A percentile compares a stretch with the other conserved stretches of the same genome.
Conservation (phyloP, 2,888 invertebrate species). For the Orchestes rusci region DNA sequence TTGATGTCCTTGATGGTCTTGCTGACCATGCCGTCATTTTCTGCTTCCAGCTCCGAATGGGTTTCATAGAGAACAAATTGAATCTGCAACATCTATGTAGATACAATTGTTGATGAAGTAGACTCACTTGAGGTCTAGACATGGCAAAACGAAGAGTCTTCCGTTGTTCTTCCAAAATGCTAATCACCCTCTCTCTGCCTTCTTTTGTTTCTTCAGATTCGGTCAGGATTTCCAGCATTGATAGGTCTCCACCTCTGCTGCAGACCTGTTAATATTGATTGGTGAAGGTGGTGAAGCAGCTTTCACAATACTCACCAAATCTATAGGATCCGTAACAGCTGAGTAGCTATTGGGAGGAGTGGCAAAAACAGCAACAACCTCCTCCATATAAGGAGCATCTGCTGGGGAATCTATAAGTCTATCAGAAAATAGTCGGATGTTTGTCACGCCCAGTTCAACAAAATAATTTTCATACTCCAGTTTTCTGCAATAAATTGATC, state of each 20-base stretch:
- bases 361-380: constrained; percentile 59
- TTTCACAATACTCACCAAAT: constrained; percentile 48
- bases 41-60: constrained; percentile 67
- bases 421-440: constrained; percentile 46
- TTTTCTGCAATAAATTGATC: constrained; percentile 43
- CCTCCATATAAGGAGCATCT: constrained; percentile 50
- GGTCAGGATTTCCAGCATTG: constrained; percentile 66
- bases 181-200: constrained; percentile 54
- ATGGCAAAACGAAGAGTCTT: constrained; percentile 65
- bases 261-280: constrained; percentile 46
- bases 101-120: background rate
- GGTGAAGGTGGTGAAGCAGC: background rate
- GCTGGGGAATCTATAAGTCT: constrained; percentile 47
- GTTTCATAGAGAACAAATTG: constrained; percentile 77
- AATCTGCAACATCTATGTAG: constrained; percentile 45
- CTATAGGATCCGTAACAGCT: constrained; percentile 71
- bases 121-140: constrained; percentile 65
- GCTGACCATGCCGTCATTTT: constrained; percentile 67
- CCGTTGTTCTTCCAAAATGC: constrained; percentile 69
- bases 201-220: constrained; percentile 59
- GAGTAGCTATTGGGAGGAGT: constrained; percentile 78
- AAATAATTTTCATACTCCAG: constrained; percentile 64
- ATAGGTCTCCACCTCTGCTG: constrained; percentile 68
- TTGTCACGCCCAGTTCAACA: constrained; percentile 59
- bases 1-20: constrained; percentile 65